Base-by-base conservation (phyloP, 1,140 invertebrate species). In the Drosophila sucinea region DNA sequence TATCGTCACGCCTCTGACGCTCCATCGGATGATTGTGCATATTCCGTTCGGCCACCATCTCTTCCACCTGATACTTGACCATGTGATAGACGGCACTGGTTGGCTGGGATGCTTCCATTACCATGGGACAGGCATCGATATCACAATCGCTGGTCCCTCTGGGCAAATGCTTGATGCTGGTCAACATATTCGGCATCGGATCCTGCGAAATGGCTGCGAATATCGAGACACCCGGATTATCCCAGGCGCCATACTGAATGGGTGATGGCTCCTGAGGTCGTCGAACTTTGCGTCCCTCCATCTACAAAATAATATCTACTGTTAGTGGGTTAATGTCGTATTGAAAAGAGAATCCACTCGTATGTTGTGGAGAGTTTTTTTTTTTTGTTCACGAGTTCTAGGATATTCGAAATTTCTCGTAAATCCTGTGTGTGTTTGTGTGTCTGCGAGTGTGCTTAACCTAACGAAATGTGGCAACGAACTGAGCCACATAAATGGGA, bases 121-220 rank as follows among this genome's bases (percentile, higher is more conserved):
- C 4, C 25, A 86, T 11, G 0, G 63, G 68, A 7, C 60, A 63
- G 0, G 83, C 71, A 2, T 86, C 83, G 10, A 33, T 32, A 10
- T 87, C 66, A 2, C 47, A 6, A 7, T 69, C 67, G 5, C 79
- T 40, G 10, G 23, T 5, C 0, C 47, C 65, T 8, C 1, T 17
- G 1, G 70, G 70, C 55, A 85, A 1, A 1, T 40, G 67, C 54
- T 68, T 72, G 5, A 86, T 1, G 1, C 61, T 60, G 0, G 54
- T 32, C 29, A 86, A 33, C 79, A 86, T 79, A 17, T 86, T 73
- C 1, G 32, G 44, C 0, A 82, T 5, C 0, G 82, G 82, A 67
- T 86, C 82, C 57, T 86, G 82, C 35, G 58, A 60, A 27, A 78
- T 51, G 0, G 71, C 68, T 33, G 82, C 82, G 2, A 86, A 86